A percentile compares a stretch with the other conserved stretches of the same genome.
Conservation (phyloP, 2,113 vertebrate genomes). For the Poecile atricapillus region DNA sequence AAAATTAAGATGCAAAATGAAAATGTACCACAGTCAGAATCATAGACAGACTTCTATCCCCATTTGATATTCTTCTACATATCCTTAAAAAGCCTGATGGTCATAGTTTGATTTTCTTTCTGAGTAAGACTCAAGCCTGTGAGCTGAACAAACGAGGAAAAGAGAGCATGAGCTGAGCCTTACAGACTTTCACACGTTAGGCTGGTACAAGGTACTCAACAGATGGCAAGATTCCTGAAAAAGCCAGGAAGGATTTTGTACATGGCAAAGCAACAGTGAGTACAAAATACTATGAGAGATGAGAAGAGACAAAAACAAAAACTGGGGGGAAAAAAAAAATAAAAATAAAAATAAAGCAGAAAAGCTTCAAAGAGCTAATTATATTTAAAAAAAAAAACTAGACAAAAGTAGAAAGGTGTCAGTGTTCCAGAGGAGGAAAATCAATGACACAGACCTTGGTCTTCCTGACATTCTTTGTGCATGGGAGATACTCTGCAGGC, state of each 20-base stretch:
- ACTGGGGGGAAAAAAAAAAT: no score
- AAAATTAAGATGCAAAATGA: neutral
- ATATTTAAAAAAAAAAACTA: neutral
- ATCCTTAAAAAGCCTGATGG: neutral
- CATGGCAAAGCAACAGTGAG: neutral
- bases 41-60: neutral
- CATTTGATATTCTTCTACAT: neutral
- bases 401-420: neutral
- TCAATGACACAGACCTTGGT: neutral
- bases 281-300: slow-evolving; percentile 12
- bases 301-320: neutral
- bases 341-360: neutral
- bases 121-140: neutral
- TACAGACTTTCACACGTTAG: neutral
- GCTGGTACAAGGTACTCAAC: slow-evolving; percentile 2
- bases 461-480: neutral
- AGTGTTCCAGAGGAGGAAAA: neutral
- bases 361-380: neutral
- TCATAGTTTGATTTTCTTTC: neutral
- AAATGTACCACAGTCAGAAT: neutral
- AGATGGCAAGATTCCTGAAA: slow-evolving; percentile 44
- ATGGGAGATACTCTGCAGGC: neutral
- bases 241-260: neutral
- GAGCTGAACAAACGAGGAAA: neutral
- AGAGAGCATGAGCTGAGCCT: neutral